Percentiles rank a stretch among this genome's conserved stretches.
phyloP scores from a whole-genome alignment of 2,888 invertebrate species.

The Aspidiotus destructor region DNA sequence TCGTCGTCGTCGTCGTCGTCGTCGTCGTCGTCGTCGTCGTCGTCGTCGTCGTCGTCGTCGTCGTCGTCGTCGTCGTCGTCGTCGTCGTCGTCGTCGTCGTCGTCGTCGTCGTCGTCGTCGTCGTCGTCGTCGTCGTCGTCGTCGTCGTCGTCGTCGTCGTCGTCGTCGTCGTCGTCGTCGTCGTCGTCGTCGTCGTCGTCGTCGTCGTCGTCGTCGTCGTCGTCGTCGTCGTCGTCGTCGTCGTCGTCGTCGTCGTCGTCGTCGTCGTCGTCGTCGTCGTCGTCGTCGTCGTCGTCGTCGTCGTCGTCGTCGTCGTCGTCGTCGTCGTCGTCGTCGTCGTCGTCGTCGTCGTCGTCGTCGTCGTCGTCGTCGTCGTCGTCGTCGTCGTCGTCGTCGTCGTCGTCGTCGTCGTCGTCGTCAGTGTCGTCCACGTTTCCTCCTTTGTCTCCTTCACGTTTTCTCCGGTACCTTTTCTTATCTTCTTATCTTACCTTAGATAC shows the following conservation, averaged over 20 bases:
- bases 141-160: slow-evolving; percentile 4
- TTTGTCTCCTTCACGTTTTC: too few species aligned
- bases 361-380: slow-evolving; percentile 4
- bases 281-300: slow-evolving; percentile 4
- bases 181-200: slow-evolving; percentile 4
- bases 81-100: slow-evolving; percentile 4
- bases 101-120: slow-evolving; percentile 4
- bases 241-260: slow-evolving; percentile 4
- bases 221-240: slow-evolving; percentile 4
- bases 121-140: slow-evolving; percentile 4
- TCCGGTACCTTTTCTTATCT: too few species aligned
- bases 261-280: slow-evolving; percentile 4
- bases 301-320: slow-evolving; percentile 4
- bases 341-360: slow-evolving; percentile 4
- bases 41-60: slow-evolving; percentile 4
- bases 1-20: slow-evolving; percentile 4
- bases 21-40: slow-evolving; percentile 4
- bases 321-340: slow-evolving; percentile 4
- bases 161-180: slow-evolving; percentile 4
- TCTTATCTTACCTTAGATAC: too few species aligned
- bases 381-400: slow-evolving; percentile 4
- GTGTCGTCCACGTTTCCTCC: too few species aligned
- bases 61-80: slow-evolving; percentile 2
- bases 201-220: slow-evolving; percentile 4
- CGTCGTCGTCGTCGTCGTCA: slow-evolving; percentile 2